Percentiles rank a stretch among this genome's conserved stretches.
phyloP scores from a whole-genome alignment of 1,140 invertebrate genomes.

The Drosophila pachea region DNA sequence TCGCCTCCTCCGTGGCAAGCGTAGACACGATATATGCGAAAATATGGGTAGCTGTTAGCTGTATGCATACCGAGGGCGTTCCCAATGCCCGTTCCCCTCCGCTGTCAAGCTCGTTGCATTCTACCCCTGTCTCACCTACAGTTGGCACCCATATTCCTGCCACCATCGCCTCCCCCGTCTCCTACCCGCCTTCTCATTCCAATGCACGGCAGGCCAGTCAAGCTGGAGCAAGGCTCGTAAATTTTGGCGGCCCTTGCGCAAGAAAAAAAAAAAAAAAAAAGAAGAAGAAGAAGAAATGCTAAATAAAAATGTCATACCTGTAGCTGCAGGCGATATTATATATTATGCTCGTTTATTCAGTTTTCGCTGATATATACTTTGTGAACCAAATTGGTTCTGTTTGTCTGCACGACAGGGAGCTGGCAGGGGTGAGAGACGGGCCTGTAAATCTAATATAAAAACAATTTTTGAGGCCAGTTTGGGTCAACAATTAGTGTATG shows the following conservation, averaged over 20 bases:
- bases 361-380: slow-evolving; percentile 7
- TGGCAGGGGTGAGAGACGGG: not conserved
- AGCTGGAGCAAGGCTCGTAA: slow-evolving; percentile 41
- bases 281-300: slow-evolving; percentile 11
- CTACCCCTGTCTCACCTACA: not conserved
- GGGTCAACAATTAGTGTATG: slow-evolving; percentile 63
- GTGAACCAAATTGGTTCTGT: slow-evolving; percentile 34
- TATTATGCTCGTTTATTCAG: slow-evolving; percentile 29
- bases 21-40: not conserved
- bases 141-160: too few species aligned
- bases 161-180: not conserved
- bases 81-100: not conserved
- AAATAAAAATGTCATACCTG: slow-evolving; percentile 60
- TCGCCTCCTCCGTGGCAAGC: not conserved
- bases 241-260: slow-evolving; percentile 41
- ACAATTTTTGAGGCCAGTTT: slow-evolving; percentile 51
- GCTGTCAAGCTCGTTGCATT: slow-evolving; percentile 14
- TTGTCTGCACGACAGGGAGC: not conserved
- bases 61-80: not conserved
- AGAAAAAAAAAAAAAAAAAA: too few species aligned
- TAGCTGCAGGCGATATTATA: slow-evolving; percentile 42
- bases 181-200: not conserved
- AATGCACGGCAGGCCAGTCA: not conserved
- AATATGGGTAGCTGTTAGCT: slow-evolving; percentile 11
- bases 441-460: slow-evolving; percentile 69